Evolutionary conservation across 2,113 vertebrate species (phyloP).

Genomic region (Coregonus clupeaformis): DNA sequence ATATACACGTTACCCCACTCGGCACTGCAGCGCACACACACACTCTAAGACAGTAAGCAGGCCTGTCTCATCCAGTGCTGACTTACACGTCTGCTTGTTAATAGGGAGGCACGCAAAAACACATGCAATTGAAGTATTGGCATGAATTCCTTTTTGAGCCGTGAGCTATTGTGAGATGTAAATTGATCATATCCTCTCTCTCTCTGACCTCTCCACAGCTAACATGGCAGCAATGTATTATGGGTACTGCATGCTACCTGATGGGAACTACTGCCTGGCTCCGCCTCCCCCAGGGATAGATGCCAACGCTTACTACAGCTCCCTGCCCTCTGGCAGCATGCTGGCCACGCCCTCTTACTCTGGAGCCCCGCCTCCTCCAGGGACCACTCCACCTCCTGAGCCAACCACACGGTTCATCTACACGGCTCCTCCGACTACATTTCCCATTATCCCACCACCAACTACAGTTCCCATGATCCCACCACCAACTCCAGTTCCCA

Average conservation of each 20-base stretch:
- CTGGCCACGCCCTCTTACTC: constrained; percentile 69
- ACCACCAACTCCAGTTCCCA: constrained; percentile 52
- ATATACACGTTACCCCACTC: neutral
- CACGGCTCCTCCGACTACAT: constrained; percentile 34
- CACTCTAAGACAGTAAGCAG: neutral
- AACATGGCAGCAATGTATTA: constrained; percentile 87
- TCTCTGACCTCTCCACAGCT: constrained; percentile 56
- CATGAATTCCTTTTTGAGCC: neutral
- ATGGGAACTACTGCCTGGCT: constrained; percentile 91
- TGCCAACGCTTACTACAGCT: constrained; percentile 83
- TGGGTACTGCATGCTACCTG: constrained; percentile 96
- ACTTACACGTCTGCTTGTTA: neutral
- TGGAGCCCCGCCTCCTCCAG: constrained; percentile 70
- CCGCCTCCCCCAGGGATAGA: constrained; percentile 91
- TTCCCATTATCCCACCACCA: too few species aligned
- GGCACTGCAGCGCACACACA: neutral
- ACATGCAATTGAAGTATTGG: neutral
- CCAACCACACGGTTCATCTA: constrained; percentile 35
- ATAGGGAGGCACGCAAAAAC: neutral
- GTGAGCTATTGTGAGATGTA: neutral
- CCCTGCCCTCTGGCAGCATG: constrained; percentile 72
- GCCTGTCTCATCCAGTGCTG: constrained; percentile 5
- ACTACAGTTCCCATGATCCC: too few species aligned
- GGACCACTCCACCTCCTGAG: constrained; percentile 66
- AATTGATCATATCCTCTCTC: neutral